phyloP scores from a whole-genome alignment of 2,113 vertebrate genomes.

The Peromyscus maniculatus region DNA sequence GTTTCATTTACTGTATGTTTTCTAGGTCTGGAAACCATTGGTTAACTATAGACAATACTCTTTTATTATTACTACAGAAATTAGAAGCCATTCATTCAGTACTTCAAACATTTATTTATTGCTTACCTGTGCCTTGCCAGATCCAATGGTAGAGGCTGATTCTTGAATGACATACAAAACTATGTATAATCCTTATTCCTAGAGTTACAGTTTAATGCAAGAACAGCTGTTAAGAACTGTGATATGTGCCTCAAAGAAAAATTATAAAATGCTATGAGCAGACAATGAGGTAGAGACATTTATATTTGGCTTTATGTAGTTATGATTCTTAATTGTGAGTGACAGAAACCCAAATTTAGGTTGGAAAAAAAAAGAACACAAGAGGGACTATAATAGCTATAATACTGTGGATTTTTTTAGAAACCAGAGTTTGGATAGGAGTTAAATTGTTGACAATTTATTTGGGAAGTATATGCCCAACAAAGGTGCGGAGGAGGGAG shows the following conservation, averaged over 20 bases:
- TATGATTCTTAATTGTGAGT: not conserved
- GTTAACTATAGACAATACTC: not conserved
- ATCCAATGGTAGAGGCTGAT: not conserved
- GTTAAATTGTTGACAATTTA: not conserved
- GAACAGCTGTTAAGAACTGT: not conserved
- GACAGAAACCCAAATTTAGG: not conserved
- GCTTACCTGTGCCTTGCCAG: not conserved
- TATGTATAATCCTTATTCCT: not conserved
- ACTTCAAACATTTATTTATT: not conserved
- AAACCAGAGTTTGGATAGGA: not conserved
- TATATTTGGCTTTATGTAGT: not conserved
- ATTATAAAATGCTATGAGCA: not conserved
- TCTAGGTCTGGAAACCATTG: not conserved
- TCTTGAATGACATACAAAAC: not conserved
- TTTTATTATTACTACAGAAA: not conserved
- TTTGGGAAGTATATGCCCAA: not conserved
- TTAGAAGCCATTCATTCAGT: not conserved
- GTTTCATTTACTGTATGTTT: not conserved
- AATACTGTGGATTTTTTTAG: slow-evolving; percentile 10
- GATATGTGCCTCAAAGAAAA: not conserved
- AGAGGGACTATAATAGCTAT: not conserved
- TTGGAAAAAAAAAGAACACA: not conserved
- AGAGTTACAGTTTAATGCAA: not conserved
- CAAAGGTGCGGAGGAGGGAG: not conserved
- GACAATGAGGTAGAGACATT: not conserved